phyloP scores from a whole-genome alignment of 2,113 vertebrate species.

The Alethe diademata region DNA sequence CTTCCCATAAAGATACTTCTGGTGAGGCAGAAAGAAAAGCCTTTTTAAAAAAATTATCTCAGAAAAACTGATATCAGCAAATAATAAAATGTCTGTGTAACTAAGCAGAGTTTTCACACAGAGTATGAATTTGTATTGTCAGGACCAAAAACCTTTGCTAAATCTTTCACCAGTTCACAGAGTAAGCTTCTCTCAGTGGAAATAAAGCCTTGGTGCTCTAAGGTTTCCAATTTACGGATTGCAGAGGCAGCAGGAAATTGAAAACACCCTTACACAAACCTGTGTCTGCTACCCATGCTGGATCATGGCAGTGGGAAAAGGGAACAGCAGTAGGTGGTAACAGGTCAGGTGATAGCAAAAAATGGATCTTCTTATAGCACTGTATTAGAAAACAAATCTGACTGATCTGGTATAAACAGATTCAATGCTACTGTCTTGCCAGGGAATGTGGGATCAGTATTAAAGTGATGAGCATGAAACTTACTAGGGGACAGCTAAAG shows the following conservation, averaged over 20 bases:
- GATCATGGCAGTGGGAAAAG: not conserved
- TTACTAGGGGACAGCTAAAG: not conserved
- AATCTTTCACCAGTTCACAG: not conserved
- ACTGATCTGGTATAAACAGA: not conserved
- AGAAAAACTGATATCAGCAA: not conserved
- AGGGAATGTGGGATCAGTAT: not conserved
- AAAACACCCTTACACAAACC: not conserved
- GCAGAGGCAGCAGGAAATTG: not conserved
- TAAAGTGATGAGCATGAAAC: not conserved
- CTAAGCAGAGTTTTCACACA: not conserved
- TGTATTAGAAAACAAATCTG: not conserved
- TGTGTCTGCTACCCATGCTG: not conserved
- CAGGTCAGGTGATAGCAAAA: not conserved
- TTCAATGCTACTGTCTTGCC: not conserved
- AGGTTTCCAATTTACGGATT: not conserved
- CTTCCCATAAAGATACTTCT: not conserved
- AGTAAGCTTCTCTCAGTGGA: not conserved
- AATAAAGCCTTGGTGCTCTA: not conserved
- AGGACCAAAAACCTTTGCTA: not conserved
- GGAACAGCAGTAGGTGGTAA: not conserved
- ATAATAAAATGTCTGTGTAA: not conserved
- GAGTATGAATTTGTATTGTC: not conserved
- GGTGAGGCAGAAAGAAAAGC: not conserved
- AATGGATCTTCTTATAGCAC: not conserved
- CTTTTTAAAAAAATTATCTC: not conserved